A percentile compares a stretch with the other conserved stretches of the same genome.
Conservation (phyloP, 2,888 invertebrate species). For the Coleophora flavipennella region DNA sequence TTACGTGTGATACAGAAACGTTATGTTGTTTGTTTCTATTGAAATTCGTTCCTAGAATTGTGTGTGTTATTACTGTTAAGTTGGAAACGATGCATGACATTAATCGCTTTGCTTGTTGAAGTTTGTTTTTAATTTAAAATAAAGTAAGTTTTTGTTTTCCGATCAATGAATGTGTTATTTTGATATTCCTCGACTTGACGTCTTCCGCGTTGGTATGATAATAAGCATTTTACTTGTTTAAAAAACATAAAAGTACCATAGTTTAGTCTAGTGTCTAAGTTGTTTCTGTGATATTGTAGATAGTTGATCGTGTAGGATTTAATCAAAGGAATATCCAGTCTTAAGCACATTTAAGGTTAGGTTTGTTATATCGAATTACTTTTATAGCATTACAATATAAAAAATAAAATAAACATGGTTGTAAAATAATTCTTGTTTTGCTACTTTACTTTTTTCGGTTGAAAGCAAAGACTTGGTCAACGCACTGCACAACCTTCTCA, state of each 20-base stretch:
- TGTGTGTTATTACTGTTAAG: conserved; percentile 40
- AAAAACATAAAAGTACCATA: conserved; percentile 34
- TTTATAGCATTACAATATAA: conserved; percentile 1
- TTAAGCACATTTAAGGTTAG: conserved; percentile 2
- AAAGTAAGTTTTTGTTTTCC: conserved; percentile 57
- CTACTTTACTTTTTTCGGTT: neutral
- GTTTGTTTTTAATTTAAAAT: conserved; percentile 56
- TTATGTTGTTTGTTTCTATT: conserved; percentile 58
- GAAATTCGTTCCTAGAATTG: conserved; percentile 68
- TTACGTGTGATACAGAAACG: conserved; percentile 45
- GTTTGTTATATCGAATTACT: conserved; percentile 2
- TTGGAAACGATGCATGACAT: conserved; percentile 36
- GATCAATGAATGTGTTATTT: conserved; percentile 48
- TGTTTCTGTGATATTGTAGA: conserved; percentile 48
- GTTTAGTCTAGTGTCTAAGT: conserved; percentile 47
- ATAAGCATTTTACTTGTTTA: conserved; percentile 31
- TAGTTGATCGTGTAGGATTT: conserved; percentile 26
- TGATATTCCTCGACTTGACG: conserved; percentile 50
- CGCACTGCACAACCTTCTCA: no score
- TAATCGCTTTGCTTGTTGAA: conserved; percentile 59
- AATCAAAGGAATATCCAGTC: conserved; percentile 13
- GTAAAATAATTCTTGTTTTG: conserved; percentile 6
- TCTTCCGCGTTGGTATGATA: conserved; percentile 48
- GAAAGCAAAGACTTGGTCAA: no score
- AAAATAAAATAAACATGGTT: conserved; percentile 7